Evolutionary conservation across 2,797 vertebrate genomes (phyloP).

Genomic region (Cryptoblepharus egeriae): DNA sequence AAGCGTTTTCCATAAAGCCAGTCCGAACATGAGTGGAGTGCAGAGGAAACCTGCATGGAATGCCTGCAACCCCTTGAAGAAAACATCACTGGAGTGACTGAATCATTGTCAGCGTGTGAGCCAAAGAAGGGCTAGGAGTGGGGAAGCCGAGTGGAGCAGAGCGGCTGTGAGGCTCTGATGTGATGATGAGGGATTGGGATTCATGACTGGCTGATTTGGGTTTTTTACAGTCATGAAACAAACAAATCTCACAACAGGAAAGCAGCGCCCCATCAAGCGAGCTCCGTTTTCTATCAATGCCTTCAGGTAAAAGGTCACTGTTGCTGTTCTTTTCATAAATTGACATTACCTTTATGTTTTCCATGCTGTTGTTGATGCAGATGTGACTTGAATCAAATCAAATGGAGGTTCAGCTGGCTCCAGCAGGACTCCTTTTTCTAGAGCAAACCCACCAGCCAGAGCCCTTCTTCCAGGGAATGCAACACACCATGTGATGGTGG

Average conservation of each 20-base stretch:
- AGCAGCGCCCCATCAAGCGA: slow-evolving; percentile 91
- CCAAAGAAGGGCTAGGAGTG: not conserved
- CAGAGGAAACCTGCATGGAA: not conserved
- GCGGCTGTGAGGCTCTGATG: not conserved
- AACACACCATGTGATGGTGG: too few species aligned
- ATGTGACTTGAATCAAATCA: too few species aligned
- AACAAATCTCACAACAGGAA: slow-evolving; percentile 91
- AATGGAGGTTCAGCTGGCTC: too few species aligned
- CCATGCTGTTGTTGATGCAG: not conserved
- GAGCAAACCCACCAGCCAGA: too few species aligned
- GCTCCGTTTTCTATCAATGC: slow-evolving; percentile 91
- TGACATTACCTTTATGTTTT: not conserved
- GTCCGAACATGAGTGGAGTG: not conserved
- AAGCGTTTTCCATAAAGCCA: not conserved
- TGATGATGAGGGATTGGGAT: not conserved
- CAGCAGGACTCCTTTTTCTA: too few species aligned
- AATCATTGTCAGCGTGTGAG: too few species aligned
- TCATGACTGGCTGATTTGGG: slow-evolving; percentile 30
- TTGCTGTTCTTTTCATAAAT: not conserved
- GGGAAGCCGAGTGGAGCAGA: not conserved
- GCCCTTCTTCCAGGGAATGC: too few species aligned
- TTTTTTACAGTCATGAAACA: slow-evolving; percentile 91
- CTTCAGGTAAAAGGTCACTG: slow-evolving; percentile 85
- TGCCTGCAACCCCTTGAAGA: too few species aligned
- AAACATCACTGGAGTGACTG: too few species aligned